Base-by-base conservation (phyloP, 2,113 vertebrate genomes). In the Microcebus jonahi region DNA sequence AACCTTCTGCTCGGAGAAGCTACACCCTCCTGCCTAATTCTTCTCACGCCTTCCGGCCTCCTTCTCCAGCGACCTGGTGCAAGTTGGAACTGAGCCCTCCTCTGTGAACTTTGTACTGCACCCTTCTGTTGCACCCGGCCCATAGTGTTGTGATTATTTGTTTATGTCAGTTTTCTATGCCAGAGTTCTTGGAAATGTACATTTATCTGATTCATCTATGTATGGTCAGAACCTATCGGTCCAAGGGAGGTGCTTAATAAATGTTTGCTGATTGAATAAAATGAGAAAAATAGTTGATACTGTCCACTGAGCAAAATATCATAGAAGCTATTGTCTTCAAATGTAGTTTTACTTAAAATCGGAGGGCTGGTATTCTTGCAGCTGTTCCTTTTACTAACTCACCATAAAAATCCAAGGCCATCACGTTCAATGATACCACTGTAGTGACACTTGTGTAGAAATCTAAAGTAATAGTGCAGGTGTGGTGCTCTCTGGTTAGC, bases 171-270 rank as follows among this genome's bases (percentile, higher is more conserved):
- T 80, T 82, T 88, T 81, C 70, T 85, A 85, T 13, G 23, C 59
- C 50, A 21, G 39, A 94, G 39, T 80, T 92, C 76, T 96, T 94
- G 14, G 45, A 89, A 92, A 68, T 57, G 27, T 57, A 86, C 31
- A 53, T 1, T 23, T 89, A 27, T 10, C 12, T 81, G 67, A 88
- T 80, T 84, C 36, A 68, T 48, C 61, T 81, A 34, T 50, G 36
- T 36, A 68, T 79, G 68, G 12, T 3, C 53, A 77, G 27, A 27
- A 84, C 25, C 13, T 79, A 29, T 34, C 31, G 75, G 12, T 94
- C n/a, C 53, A 94, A 79, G 82, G 45, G 68, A 65, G 25, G 8
- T 67, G 84, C 45, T 77, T 90, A 82, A 65, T 83, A 63, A 80
- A 73, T 63, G 53, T 88, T 65, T 96, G n/a, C 57, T 82, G 20